Conservation (phyloP, 2,797 vertebrate species). For the Cynopterus sphinx region DNA sequence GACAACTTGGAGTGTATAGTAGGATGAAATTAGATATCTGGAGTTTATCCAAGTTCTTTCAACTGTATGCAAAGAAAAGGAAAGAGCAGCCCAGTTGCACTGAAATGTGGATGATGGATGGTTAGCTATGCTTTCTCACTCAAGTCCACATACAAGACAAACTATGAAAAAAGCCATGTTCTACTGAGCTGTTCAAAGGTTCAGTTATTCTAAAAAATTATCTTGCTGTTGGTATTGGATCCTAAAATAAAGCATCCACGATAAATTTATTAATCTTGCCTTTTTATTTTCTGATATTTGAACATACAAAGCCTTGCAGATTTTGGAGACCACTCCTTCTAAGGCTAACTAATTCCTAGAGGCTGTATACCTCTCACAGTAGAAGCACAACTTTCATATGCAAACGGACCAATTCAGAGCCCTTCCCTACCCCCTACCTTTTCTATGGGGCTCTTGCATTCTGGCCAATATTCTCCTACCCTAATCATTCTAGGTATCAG, state of each 20-base stretch:
- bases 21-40: not conserved
- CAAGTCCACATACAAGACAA: not conserved
- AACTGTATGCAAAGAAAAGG: not conserved
- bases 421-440: rapidly evolving
- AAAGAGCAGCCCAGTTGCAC: not conserved
- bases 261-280: not conserved
- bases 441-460: not conserved
- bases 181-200: not conserved
- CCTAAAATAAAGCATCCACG: not conserved
- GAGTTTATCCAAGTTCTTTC: not conserved
- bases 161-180: not conserved
- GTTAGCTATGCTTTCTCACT: not conserved
- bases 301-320: not conserved
- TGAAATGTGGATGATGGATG: not conserved
- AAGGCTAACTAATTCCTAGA: not conserved
- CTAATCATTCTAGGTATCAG: not conserved
- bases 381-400: not conserved
- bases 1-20: not conserved
- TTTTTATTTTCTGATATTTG: not conserved
- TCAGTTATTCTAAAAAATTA: conserved; percentile 14
- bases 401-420: not conserved
- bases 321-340: not conserved
- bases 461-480: not conserved
- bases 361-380: not conserved
- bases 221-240: not conserved